Evolutionary conservation across 1,140 invertebrate genomes (phyloP), one percentile per base, ranked within the genome.

Genomic region (Aradophagus sp.): DNA sequence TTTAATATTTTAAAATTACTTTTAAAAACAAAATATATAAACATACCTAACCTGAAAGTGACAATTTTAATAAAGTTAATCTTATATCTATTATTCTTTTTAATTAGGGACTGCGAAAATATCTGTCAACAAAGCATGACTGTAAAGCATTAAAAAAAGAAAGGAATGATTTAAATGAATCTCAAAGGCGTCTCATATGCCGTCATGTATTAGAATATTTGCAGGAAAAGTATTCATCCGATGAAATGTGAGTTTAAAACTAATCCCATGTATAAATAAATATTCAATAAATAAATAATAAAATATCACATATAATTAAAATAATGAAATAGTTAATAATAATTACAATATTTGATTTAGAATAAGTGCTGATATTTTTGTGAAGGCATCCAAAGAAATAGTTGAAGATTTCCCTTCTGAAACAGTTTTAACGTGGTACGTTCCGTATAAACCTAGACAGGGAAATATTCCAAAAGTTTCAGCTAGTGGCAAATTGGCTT

Each of bases 381-480:
- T 32, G 5, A 52, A 56, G 23, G 55, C 55, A 17, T 14, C 34
- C 2, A n/a, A 47, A 32, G 55, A 58, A 38, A 58, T 58, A 1
- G 41, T 23, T 0, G 6, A 58, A 29, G 23, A 2, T 10, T 58
- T 19, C 26, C 55, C 42, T 2, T 14, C 6, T 1, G 56, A 59
- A 23, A 27, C 42, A 10, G 2, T 2, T 8, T 13, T 41, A 14
- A 59, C 23, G 8, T 59, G 34, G 42, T 59, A 59, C 15, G 35
- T 59, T 1, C 42, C 56, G 14, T 48, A 59, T 7, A 59, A 48
- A 39, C 56, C 44, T 3, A 59, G 11, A 41, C 8, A 4, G 39
- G 35, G 27, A 39, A 39, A 20, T 20, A 15, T 41, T 1, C 56
- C 56, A 1, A 47, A 39, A 39, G 23, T 48, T 10, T 59, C 34